These are phyloP conservation scores for Erebia palarica DNA, from an alignment of 2,888 invertebrate species.

Conservation along the genomic window DNA sequence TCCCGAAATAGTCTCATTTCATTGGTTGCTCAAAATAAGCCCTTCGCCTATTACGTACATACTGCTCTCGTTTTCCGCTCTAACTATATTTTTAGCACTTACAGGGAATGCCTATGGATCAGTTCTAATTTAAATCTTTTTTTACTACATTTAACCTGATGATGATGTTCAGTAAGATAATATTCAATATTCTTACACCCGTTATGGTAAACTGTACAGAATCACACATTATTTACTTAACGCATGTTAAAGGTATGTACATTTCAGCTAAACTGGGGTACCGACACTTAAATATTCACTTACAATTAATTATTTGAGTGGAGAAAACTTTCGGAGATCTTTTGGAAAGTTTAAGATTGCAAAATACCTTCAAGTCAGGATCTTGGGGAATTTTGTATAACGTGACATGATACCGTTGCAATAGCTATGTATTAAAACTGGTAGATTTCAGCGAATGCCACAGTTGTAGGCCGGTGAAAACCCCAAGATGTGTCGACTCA, in stretches of 20 bases:
- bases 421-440: constrained; percentile 3
- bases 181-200: too few species aligned
- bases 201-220: too few species aligned
- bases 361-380: not conserved
- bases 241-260: too few species aligned
- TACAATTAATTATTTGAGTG: not conserved
- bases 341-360: not conserved
- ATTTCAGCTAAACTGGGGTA: not conserved
- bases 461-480: constrained; percentile 52
- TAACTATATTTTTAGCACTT: constrained; percentile 21
- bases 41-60: constrained; percentile 66
- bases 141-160: too few species aligned
- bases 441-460: constrained; percentile 11
- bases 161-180: too few species aligned
- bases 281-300: too few species aligned
- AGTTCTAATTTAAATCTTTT: not conserved
- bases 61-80: constrained; percentile 31
- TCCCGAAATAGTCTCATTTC: constrained; percentile 63
- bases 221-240: too few species aligned
- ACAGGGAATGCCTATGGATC: not conserved
- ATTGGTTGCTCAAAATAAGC: constrained; percentile 68
- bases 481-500: constrained; percentile 53
- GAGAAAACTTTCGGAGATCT: not conserved
- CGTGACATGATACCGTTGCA: constrained; percentile 8
- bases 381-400: constrained; percentile 11